A percentile compares a stretch with the other conserved stretches of the same genome.
phyloP scores from a whole-genome alignment of 2,797 vertebrate genomes.

The Schizopygopsis pylzovi region DNA sequence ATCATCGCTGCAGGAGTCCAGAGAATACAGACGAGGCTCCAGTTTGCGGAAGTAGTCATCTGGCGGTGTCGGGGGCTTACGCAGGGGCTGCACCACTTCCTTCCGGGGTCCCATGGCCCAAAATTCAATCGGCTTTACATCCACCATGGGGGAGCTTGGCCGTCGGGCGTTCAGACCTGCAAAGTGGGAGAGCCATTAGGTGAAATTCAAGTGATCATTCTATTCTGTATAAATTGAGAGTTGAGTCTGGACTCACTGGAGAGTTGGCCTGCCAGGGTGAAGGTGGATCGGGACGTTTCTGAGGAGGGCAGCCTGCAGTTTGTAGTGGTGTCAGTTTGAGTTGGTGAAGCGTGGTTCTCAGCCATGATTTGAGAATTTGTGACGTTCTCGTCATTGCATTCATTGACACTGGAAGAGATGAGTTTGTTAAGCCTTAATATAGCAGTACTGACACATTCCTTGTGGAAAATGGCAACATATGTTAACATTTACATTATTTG shows the following conservation, averaged over 20 bases:
- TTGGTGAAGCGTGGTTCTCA: constrained; percentile 57
- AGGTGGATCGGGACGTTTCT: constrained; percentile 81
- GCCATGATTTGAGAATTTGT: constrained; percentile 76
- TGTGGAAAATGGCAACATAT: neutral
- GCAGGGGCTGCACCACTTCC: constrained; percentile 85
- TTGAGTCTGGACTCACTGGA: constrained; percentile 77
- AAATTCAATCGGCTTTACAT: constrained; percentile 87
- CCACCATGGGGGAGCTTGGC: constrained; percentile 84
- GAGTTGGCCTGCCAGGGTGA: constrained; percentile 83
- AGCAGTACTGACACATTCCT: neutral
- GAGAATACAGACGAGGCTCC: constrained; percentile 85
- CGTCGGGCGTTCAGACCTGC: constrained; percentile 83
- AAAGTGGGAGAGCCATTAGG: constrained; percentile 50
- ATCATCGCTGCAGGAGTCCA: constrained; percentile 81
- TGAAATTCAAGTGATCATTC: neutral
- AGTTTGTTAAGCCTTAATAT: neutral
- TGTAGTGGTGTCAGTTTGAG: constrained; percentile 66
- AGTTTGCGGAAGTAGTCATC: constrained; percentile 88
- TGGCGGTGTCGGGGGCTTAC: constrained; percentile 77
- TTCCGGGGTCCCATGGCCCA: constrained; percentile 85
- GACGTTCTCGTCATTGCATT: constrained; percentile 81
- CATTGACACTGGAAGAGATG: constrained; percentile 75
- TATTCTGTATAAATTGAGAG: neutral
- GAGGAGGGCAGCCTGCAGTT: constrained; percentile 77
- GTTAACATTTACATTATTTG: neutral